These are phyloP conservation scores for Salvelinus alpinus DNA, from an alignment of 2,113 vertebrate species.

Conservation along the genomic window DNA sequence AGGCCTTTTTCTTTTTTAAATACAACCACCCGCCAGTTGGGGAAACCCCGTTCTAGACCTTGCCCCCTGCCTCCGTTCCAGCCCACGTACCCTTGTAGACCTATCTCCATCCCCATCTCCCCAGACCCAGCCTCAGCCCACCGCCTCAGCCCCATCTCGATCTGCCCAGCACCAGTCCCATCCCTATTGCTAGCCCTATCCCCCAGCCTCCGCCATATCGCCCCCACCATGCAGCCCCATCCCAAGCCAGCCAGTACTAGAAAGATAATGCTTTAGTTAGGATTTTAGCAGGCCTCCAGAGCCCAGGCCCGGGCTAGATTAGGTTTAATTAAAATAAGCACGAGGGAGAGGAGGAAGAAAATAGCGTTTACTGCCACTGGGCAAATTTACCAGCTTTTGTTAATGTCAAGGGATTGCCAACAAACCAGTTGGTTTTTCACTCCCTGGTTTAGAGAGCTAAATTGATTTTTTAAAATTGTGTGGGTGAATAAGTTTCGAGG, in stretches of 20 bases:
- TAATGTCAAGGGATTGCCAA: slow-evolving; percentile 3
- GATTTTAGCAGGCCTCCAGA: slow-evolving; percentile 17
- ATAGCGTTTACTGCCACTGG: neutral
- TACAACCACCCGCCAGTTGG: no score
- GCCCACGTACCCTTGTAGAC: no score
- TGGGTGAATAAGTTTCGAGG: neutral
- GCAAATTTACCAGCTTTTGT: slow-evolving; percentile 10
- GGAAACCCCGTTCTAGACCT: neutral
- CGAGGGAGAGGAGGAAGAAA: neutral
- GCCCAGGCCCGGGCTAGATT: slow-evolving; percentile 22
- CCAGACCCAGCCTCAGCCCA: no score
- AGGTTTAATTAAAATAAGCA: slow-evolving; percentile 34
- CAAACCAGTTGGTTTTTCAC: slow-evolving; percentile 5
- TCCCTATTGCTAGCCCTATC: neutral
- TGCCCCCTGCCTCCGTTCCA: neutral
- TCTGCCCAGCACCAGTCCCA: neutral
- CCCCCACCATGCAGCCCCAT: neutral
- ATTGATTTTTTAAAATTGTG: neutral
- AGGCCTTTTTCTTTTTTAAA: no score
- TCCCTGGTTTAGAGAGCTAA: slow-evolving; percentile 1
- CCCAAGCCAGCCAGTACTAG: slow-evolving; percentile 5
- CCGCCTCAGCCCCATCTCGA: neutral
- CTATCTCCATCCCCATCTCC: no score
- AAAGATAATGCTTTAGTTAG: slow-evolving; percentile 25
- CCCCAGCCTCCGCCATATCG: neutral